These are phyloP conservation scores for Salarias fasciatus DNA, from an alignment of 2,797 vertebrate species.

Conservation along the genomic window DNA sequence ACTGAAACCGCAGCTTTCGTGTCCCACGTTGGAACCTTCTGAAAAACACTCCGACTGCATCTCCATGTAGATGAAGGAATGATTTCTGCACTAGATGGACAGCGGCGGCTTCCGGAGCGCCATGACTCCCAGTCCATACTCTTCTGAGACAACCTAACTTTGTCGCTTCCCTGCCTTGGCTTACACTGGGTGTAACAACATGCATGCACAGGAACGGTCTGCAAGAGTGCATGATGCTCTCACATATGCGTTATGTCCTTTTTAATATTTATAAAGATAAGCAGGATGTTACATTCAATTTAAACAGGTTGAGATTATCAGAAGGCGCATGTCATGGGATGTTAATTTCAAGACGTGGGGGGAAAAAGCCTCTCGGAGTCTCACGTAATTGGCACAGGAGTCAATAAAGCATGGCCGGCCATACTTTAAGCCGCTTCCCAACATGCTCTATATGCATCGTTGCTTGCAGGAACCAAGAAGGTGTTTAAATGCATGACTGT, in stretches of 20 bases:
- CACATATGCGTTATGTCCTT: background rate
- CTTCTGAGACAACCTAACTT: too few relatives aligned
- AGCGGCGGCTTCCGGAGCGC: too few relatives aligned
- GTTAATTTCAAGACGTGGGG: background rate
- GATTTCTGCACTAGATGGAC: too few relatives aligned
- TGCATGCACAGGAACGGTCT: too few relatives aligned
- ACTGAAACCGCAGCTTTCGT: too few relatives aligned
- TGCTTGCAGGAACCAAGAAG: background rate
- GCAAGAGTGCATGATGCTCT: too few relatives aligned
- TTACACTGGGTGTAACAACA: too few relatives aligned
- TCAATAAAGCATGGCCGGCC: background rate
- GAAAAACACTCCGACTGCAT: too few relatives aligned
- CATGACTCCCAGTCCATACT: too few relatives aligned
- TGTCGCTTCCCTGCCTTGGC: too few relatives aligned
- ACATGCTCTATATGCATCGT: slow-evolving; percentile 7
- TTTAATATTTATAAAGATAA: background rate
- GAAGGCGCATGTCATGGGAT: background rate
- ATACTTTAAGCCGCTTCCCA: background rate
- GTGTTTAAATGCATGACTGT: background rate
- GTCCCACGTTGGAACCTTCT: too few relatives aligned
- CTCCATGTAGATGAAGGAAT: too few relatives aligned
- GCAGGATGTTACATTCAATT: background rate
- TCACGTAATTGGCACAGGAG: background rate
- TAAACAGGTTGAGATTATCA: background rate
- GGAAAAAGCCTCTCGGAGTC: background rate